A percentile compares a stretch with the other conserved stretches of the same genome.
Evolutionary conservation across 2,113 vertebrate species (phyloP).

Genomic region (Panurus biarmicus): DNA sequence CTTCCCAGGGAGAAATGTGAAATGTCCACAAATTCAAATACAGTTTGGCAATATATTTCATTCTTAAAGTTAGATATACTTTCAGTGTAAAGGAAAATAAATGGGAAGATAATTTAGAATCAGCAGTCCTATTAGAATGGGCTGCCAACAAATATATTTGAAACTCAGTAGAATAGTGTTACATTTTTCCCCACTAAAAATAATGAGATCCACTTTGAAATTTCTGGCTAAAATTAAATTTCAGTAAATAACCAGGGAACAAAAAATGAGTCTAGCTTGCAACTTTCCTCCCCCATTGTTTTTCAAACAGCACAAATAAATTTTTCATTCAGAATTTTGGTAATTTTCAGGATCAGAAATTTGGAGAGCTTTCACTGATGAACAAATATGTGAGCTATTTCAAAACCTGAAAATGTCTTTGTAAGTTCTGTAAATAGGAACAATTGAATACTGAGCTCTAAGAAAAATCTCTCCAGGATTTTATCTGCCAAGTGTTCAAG

Average conservation of each 20-base stretch:
- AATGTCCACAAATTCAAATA: not conserved
- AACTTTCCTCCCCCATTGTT: not conserved
- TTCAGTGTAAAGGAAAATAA: not conserved
- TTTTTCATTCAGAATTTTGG: constrained; percentile 3
- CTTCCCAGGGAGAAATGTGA: not conserved
- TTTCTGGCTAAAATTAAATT: not conserved
- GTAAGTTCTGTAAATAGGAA: not conserved
- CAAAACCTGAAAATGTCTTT: not conserved
- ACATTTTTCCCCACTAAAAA: not conserved
- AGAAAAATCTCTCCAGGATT: not conserved
- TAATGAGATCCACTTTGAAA: not conserved
- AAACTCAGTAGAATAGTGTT: not conserved
- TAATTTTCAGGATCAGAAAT: not conserved
- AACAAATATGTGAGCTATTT: not conserved
- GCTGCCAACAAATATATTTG: not conserved
- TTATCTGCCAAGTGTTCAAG: not conserved
- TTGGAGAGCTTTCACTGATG: not conserved
- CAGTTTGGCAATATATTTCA: not conserved
- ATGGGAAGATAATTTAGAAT: not conserved
- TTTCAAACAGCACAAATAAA: not conserved
- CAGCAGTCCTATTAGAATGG: not conserved
- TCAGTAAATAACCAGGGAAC: not conserved
- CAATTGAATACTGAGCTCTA: not conserved
- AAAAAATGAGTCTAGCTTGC: not conserved
- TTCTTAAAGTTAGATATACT: not conserved